A percentile compares a stretch with the other conserved stretches of the same genome.
Evolutionary conservation across 1,140 invertebrate genomes (phyloP).

Genomic region (Cyphomyrmex costatus): DNA sequence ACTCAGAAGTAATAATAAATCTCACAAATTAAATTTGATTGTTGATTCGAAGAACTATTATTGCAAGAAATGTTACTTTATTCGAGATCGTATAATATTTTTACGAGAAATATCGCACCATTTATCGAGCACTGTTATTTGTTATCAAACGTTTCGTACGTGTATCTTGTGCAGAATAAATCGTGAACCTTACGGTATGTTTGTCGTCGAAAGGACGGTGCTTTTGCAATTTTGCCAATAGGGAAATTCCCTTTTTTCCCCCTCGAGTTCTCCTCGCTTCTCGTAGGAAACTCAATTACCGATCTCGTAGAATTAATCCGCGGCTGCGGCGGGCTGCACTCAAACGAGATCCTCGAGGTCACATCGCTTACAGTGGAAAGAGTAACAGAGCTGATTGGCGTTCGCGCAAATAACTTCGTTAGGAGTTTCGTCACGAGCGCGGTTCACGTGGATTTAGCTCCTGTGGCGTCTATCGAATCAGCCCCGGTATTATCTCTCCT

Average conservation of each 20-base stretch:
- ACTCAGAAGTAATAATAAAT: no score
- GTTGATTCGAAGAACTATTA: no score
- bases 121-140: background rate
- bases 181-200: background rate
- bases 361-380: constrained; percentile 21
- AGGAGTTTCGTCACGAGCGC: constrained; percentile 32
- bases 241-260: constrained; percentile 21
- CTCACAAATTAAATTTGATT: no score
- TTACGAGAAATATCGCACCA: background rate
- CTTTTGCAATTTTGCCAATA: constrained; percentile 14
- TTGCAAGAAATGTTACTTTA: no score
- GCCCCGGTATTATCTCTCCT: background rate
- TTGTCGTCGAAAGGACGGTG: background rate
- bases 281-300: constrained; percentile 59
- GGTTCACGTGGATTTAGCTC: constrained; percentile 45
- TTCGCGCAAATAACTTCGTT: constrained; percentile 65
- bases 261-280: background rate
- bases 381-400: constrained; percentile 66
- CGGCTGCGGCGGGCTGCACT: constrained; percentile 23
- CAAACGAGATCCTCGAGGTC: constrained; percentile 16
- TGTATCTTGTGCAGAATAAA: background rate
- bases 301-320: constrained; percentile 63
- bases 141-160: background rate
- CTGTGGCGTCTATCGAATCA: constrained; percentile 48
- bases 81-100: background rate